Base-by-base conservation (phyloP, 2,113 vertebrate species). In the Zingel zingel region DNA sequence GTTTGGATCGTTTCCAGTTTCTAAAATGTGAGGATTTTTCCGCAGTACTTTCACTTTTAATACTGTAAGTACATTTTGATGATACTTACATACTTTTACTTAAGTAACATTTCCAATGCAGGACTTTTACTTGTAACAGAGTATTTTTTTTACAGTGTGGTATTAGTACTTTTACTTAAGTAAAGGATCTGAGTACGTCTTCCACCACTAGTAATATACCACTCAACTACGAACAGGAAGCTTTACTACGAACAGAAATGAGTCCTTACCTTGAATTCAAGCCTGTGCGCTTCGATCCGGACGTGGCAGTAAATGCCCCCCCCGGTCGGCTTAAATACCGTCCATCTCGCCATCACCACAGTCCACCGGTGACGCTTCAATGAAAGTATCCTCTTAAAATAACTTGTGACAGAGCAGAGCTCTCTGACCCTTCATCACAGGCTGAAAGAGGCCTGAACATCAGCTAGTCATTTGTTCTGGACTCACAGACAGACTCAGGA, bases 341-440 rank as follows among this genome's bases (percentile, higher is more conserved):
- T 21, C 72, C 87, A 77, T 88, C 88, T 75, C 77, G 36, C 84
- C 80, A 87, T 88, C 76, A 43, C 59, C 85, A 67, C 33, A 1
- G 83, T 43, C 79, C 79, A 71, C 53, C 45, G 48, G 66, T 82
- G 92, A 90, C 90, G 81, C 79, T 15, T 45, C 63, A 74, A 18
- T 91, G 82, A 93, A 78, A 70, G 43, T 33, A 89, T 90, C 83
- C 86, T 92, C 90, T 54, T 95, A 95, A 62, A 96, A 94, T 95
- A 95, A 91, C 93, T 39, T 6, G 70, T 94, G 92, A 95, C 90
- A 73, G 73, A 86, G 72, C 73, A 6, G 48, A 71, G 76, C 66
- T 80, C 87, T 67, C 89, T 23, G 77, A 82, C 77, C 79, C 83
- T 79, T 58, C 83, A 82, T 87, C 85, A 71, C 65, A 33, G 75